phyloP scores from a whole-genome alignment of 2,888 invertebrate species.

The Choreutis nemorana region DNA sequence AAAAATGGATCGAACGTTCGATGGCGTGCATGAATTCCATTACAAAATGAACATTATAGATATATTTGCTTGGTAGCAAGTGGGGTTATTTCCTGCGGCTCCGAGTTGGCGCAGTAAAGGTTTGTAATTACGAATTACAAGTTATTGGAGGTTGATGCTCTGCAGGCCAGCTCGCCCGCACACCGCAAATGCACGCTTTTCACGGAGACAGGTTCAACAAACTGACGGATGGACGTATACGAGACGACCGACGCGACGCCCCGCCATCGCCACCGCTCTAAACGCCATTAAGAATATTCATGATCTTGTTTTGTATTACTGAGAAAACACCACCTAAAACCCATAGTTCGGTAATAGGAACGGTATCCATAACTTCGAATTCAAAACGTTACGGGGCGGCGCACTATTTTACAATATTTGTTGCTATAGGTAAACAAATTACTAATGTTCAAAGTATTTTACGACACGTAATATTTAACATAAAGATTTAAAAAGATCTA shows the following conservation, averaged over 20 bases:
- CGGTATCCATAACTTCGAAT: too few species aligned
- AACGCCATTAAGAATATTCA: constrained; percentile 42
- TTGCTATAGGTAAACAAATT: too few species aligned
- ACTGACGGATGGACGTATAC: constrained; percentile 38
- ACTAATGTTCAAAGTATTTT: too few species aligned
- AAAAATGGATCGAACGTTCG: too few species aligned
- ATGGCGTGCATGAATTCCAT: constrained; percentile 24
- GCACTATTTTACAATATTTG: too few species aligned
- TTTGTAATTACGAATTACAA: constrained; percentile 62
- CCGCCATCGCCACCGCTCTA: constrained; percentile 39
- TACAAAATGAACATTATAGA: constrained; percentile 35
- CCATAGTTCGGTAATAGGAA: too few species aligned
- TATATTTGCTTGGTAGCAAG: constrained; percentile 31
- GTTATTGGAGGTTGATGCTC: constrained; percentile 63
- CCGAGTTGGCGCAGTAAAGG: constrained; percentile 49
- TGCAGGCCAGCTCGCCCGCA: constrained; percentile 24
- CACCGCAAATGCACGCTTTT: constrained; percentile 45
- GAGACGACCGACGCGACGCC: constrained; percentile 19
- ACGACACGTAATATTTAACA: too few species aligned
- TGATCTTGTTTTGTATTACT: constrained; percentile 46
- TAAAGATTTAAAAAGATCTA: too few species aligned
- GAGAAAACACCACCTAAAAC: constrained; percentile 40
- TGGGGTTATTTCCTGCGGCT: constrained; percentile 47
- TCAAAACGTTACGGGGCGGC: too few species aligned
- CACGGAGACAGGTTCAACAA: constrained; percentile 57